phyloP scores from a whole-genome alignment of 92 coral and sea anemone genomes.

The Palythoa grandiflora region DNA sequence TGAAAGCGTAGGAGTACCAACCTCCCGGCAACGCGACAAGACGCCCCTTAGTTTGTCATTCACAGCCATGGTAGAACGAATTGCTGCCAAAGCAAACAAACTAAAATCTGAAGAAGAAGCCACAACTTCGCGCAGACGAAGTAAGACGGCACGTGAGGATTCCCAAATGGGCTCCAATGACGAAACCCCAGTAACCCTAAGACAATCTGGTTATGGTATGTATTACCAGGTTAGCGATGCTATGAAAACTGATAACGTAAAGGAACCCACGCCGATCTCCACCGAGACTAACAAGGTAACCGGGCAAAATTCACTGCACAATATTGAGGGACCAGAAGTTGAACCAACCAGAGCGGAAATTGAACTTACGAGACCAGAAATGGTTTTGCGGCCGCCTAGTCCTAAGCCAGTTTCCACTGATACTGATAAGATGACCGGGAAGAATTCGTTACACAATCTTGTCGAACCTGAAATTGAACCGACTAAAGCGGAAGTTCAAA shows the following conservation, averaged over 20 bases:
- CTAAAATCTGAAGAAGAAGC: slow-evolving; percentile 12
- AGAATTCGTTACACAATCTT: neutral
- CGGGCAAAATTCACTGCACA: neutral
- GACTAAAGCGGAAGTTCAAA: neutral
- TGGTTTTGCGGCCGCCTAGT: neutral
- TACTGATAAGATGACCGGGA: slow-evolving; percentile 1
- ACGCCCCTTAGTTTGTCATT: slow-evolving; percentile 41
- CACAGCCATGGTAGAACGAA: slow-evolving; percentile 40
- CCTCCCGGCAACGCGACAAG: slow-evolving; percentile 31
- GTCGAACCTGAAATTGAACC: neutral
- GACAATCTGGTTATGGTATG: slow-evolving; percentile 30
- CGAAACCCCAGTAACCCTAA: slow-evolving; percentile 16
- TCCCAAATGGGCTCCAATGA: neutral
- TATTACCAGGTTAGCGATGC: neutral
- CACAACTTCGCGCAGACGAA: slow-evolving; percentile 9
- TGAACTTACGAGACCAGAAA: neutral
- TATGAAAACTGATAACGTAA: neutral
- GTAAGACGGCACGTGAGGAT: neutral
- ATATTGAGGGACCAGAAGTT: neutral
- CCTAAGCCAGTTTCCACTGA: neutral
- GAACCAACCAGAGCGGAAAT: slow-evolving; percentile 4
- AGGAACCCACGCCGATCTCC: neutral
- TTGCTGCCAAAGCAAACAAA: slow-evolving; percentile 38
- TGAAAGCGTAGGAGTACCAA: slow-evolving; percentile 15
- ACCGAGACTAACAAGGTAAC: neutral